Base-by-base conservation (phyloP, 1,140 invertebrate genomes). In the Lordiphosa stackelbergi region DNA sequence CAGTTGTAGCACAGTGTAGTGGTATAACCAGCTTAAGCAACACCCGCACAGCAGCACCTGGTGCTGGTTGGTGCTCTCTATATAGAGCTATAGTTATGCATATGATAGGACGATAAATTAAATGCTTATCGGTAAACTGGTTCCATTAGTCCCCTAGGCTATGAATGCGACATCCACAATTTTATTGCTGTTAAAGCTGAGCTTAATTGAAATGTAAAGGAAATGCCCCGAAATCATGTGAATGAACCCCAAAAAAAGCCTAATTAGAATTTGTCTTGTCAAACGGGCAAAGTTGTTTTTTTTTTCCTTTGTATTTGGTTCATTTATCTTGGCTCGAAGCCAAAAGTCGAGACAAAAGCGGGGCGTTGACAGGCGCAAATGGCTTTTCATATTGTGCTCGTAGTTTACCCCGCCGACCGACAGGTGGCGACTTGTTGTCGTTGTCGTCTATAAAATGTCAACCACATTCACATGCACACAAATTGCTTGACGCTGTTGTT, bases 281-380 rank as follows among this genome's bases (percentile, higher is more conserved):
- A 31, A 31, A 31, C 7, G 28, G 62, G 57, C 49, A 22, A 42
- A 34, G 34, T 35, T 40, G 11, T 31, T 31, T 31, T 31, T 28
- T 28, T 28, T 31, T 22, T 11, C 9, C 9, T 43, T 53, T 43
- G 54, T 53, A 37, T 53, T 59, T 54, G 58, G 40, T 42, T 70
- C 77, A 81, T 81, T 81, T 75, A 60, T 81, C 77, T 75, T 83
- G 56, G 64, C 52, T 58, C 42, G 31, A 42, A 47, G 58, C 34
- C 31, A 22, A 49, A 43, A 40, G 55, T 19, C 34, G 34, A 45
- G 64, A 69, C 73, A 71, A 81, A 75, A 71, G 57, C 68, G 61
- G 77, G 77, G 75, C 75, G 75, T 81, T 81, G 75, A 81, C 75
- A 81, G 71, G 77, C 75, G 72, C 72, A 79, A 79, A 79, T 81